These are phyloP conservation scores for Drosophila varians DNA, from an alignment of 1,140 invertebrate species.

Conservation along the genomic window DNA sequence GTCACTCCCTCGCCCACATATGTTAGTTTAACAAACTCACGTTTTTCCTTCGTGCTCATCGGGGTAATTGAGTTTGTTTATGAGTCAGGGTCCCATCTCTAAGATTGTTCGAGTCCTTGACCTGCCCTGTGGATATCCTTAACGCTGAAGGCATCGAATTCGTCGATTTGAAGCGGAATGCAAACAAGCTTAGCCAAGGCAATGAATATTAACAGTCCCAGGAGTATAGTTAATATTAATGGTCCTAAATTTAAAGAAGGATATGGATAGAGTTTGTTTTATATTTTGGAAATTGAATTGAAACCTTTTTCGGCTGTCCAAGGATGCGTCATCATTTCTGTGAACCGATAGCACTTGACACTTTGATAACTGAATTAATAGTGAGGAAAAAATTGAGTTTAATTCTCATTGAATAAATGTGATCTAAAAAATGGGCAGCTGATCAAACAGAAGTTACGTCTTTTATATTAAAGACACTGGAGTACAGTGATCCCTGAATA, in stretches of 20 bases:
- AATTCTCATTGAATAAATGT: neutral
- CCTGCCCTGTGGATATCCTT: conserved; percentile 7
- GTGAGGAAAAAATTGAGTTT: conserved; percentile 5
- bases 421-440: conserved; percentile 15
- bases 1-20: conserved; percentile 1
- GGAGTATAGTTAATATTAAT: conserved; percentile 9
- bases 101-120: conserved; percentile 19
- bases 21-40: conserved; percentile 5
- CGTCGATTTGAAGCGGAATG: conserved; percentile 35
- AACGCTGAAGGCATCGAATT: conserved; percentile 26
- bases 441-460: conserved; percentile 24
- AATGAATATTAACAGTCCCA: conserved; percentile 19
- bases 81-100: conserved; percentile 8
- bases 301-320: conserved; percentile 7
- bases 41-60: neutral
- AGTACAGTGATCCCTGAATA: conserved; percentile 17
- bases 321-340: neutral
- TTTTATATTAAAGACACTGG: neutral
- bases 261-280: too few relatives aligned
- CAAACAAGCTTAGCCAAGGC: conserved; percentile 21
- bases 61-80: neutral
- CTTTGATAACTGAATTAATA: conserved; percentile 21
- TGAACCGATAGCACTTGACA: conserved; percentile 10
- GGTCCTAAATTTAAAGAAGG: conserved; percentile 2
- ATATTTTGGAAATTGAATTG: too few relatives aligned